Percentiles rank a stretch among this genome's conserved stretches.
These are phyloP conservation scores for Calidris pygmaea DNA, from an alignment of 2,113 vertebrate genomes.

Conservation along the genomic window DNA sequence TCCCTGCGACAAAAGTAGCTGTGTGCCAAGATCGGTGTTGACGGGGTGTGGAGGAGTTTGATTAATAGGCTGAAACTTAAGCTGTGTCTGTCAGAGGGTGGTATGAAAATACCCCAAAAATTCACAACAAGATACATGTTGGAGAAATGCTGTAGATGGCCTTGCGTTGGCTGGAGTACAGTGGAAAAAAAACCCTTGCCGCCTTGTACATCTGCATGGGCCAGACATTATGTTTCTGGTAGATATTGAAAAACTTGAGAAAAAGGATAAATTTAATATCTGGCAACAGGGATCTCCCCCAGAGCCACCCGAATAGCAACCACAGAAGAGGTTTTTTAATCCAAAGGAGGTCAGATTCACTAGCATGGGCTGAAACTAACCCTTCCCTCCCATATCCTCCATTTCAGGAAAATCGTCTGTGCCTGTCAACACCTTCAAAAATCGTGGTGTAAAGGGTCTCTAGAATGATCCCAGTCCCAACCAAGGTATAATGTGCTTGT, in stretches of 20 bases:
- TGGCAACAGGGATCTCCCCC: neutral
- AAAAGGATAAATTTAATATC: neutral
- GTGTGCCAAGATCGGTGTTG: neutral
- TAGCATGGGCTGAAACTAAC: neutral
- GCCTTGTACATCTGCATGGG: rapidly evolving
- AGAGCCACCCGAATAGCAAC: neutral
- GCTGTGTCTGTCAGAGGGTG: neutral
- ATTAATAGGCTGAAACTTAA: constrained; percentile 32
- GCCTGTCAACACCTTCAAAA: neutral
- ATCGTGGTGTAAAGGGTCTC: neutral
- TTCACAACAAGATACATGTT: neutral
- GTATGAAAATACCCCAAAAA: neutral
- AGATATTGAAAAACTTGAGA: neutral
- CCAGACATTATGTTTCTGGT: neutral
- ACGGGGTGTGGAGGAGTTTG: constrained; percentile 17
- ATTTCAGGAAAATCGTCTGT: neutral
- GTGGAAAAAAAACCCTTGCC: neutral
- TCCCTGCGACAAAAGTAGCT: neutral
- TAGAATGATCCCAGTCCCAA: neutral
- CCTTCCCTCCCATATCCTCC: neutral
- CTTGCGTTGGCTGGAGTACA: neutral
- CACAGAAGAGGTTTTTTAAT: neutral
- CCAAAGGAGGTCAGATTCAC: neutral
- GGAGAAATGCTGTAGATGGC: neutral
- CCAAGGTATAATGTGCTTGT: neutral